phyloP scores from a whole-genome alignment of 2,113 vertebrate species.

The Phrynosoma blainvillii region DNA sequence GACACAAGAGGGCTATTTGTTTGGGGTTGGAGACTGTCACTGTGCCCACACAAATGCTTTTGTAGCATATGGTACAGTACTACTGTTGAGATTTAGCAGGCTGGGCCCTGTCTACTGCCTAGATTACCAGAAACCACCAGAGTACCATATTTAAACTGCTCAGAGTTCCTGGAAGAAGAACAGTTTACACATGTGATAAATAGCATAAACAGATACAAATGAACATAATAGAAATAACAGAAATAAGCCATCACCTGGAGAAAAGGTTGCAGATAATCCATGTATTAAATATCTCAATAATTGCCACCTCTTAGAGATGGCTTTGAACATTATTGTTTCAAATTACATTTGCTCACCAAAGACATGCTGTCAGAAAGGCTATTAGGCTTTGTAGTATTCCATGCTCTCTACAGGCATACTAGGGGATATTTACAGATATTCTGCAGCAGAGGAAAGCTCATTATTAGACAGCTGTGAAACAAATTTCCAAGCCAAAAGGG shows the following conservation, averaged over 20 bases:
- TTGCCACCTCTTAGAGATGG: not conserved
- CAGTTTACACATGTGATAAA: not conserved
- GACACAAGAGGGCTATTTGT: not conserved
- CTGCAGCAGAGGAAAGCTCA: not conserved
- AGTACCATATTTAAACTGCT: not conserved
- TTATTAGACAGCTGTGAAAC: not conserved
- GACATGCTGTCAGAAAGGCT: not conserved
- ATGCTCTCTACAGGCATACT: not conserved
- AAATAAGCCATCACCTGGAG: not conserved
- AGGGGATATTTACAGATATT: not conserved
- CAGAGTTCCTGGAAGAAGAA: not conserved
- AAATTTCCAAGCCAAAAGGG: too few species aligned
- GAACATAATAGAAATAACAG: not conserved
- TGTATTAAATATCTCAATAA: not conserved
- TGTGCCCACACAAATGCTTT: not conserved
- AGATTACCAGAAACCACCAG: not conserved
- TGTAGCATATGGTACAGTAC: not conserved
- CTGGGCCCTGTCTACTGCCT: not conserved
- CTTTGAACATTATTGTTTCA: not conserved
- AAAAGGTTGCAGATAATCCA: not conserved
- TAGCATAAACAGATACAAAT: not conserved
- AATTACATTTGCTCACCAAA: not conserved
- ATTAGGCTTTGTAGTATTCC: not conserved
- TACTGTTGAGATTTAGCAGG: not conserved
- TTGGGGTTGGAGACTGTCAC: not conserved